phyloP scores from a whole-genome alignment of 2,113 vertebrate species.

The Redunca redunca region DNA sequence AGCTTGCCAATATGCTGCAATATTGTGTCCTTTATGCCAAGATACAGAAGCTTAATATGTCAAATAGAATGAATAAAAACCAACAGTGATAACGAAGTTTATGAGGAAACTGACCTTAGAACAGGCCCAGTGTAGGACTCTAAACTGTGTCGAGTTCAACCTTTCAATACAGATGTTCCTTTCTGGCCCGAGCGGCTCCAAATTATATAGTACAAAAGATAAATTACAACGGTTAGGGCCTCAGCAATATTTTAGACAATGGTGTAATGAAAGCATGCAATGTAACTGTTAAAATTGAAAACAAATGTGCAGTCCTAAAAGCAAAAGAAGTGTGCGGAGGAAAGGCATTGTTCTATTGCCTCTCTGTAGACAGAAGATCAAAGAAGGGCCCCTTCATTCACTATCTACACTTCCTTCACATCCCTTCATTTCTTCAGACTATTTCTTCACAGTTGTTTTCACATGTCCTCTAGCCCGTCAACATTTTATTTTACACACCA shows the following conservation, averaged over 20 bases:
- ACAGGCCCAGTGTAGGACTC: slow-evolving; percentile 74
- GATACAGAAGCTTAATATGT: slow-evolving; percentile 97
- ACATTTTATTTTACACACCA: background rate
- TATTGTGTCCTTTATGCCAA: slow-evolving; percentile 97
- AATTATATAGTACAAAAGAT: slow-evolving; percentile 83
- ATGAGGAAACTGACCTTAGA: slow-evolving; percentile 83
- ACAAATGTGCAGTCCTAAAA: slow-evolving; percentile 76
- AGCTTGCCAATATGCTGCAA: slow-evolving; percentile 99
- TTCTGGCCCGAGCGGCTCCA: slow-evolving; percentile 76
- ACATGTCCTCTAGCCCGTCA: background rate
- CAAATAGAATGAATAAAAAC: slow-evolving; percentile 94
- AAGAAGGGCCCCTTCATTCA: slow-evolving; percentile 72
- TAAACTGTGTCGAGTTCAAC: slow-evolving; percentile 64
- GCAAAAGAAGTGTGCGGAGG: slow-evolving; percentile 52
- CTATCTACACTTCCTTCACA: slow-evolving; percentile 45
- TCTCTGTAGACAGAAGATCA: slow-evolving; percentile 75
- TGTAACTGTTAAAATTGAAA: slow-evolving; percentile 82
- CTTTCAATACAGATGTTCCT: slow-evolving; percentile 82
- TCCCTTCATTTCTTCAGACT: slow-evolving; percentile 40
- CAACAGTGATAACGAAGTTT: slow-evolving; percentile 84
- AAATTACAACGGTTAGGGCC: slow-evolving; percentile 79
- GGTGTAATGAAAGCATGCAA: slow-evolving; percentile 72
- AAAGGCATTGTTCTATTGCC: slow-evolving; percentile 63
- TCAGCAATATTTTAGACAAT: slow-evolving; percentile 80
- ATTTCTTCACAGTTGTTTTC: background rate